A percentile compares a stretch with the other conserved stretches of the same genome.
phyloP scores from a whole-genome alignment of 2,797 vertebrate genomes.

The Clarias laeviceps region DNA sequence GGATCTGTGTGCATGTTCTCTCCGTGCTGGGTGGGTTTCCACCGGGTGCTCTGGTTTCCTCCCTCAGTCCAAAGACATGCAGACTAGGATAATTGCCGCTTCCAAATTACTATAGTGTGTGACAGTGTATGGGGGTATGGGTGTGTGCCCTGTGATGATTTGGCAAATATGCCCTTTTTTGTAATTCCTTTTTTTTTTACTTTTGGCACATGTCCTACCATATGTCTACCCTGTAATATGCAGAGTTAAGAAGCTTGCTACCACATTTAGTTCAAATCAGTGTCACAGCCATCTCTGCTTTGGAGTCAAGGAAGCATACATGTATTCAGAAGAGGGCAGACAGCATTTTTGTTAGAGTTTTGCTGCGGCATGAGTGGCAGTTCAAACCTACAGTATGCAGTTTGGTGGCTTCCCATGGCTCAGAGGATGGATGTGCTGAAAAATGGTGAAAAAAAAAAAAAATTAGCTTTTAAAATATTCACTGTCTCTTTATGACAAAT shows the following conservation, averaged over 20 bases:
- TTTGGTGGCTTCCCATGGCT: not conserved
- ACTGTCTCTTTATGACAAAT: not conserved
- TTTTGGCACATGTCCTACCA: not conserved
- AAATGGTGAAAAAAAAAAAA: not conserved
- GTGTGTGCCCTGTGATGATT: too few relatives aligned
- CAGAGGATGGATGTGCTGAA: not conserved
- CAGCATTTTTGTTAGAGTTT: not conserved
- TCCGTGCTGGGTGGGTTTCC: too few relatives aligned
- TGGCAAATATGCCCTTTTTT: too few relatives aligned
- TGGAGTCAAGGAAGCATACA: not conserved
- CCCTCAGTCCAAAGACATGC: too few relatives aligned
- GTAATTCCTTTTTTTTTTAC: not conserved
- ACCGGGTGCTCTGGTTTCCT: too few relatives aligned
- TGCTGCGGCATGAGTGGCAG: not conserved
- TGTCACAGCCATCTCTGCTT: not conserved
- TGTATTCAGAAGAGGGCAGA: not conserved
- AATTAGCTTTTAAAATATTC: not conserved
- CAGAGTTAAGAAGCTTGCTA: not conserved
- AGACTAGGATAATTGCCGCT: too few relatives aligned
- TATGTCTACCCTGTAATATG: not conserved
- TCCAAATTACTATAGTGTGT: too few relatives aligned
- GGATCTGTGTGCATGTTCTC: too few relatives aligned
- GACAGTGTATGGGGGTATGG: too few relatives aligned
- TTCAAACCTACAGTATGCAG: not conserved
- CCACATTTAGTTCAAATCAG: not conserved